Base-by-base conservation (phyloP, 2,113 vertebrate species). In the Callithrix jacchus region DNA sequence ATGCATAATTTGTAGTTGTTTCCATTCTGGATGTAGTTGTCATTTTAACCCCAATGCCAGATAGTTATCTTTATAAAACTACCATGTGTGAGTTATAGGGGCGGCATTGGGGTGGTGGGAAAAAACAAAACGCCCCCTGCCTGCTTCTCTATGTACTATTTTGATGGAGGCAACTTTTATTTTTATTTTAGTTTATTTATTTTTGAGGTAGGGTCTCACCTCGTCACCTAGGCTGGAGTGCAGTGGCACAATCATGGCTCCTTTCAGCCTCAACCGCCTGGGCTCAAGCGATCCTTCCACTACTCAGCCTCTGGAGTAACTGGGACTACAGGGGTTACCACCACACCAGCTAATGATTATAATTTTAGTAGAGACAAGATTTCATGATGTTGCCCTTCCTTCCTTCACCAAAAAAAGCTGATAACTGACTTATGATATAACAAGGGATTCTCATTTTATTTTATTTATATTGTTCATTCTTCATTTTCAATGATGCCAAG, bases 1-100 rank as follows among this genome's bases (percentile, higher is more conserved):
- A 1, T 84, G 92, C 45, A 70, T 96, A 74, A 93, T 94, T 91
- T 73, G 82, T 52, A 13, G 66, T 92, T 95, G 94, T 94, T 79
- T 79, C 86, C 79, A 18, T 37, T 74, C 47, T 42, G n/a, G 13
- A 45, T 45, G 3, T 20, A 58, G 21, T 74, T 85, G 89, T 54
- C 88, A 4, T 66, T 80, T 83, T 92, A 83, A n/a, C 85, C 58
- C 14, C 8, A 58, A n/a, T 71, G 25, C 86, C 49, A 47, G 30
- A 8, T 40, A 37, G 52, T 56, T 74, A 9, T 93, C 68, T 92
- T 66, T 42, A 45, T 68, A 61, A 52, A 47, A 70, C 64, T 35
- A 0, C 37, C 70, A 20, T 12, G 14, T 61, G 32, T 3, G 16
- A 77, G 83, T 86, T 54, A 5, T 11, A 8, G 54, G 32, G 71